These are phyloP conservation scores for Porites australiensis DNA, from an alignment of 64 coral and sea anemone species.

Conservation along the genomic window DNA sequence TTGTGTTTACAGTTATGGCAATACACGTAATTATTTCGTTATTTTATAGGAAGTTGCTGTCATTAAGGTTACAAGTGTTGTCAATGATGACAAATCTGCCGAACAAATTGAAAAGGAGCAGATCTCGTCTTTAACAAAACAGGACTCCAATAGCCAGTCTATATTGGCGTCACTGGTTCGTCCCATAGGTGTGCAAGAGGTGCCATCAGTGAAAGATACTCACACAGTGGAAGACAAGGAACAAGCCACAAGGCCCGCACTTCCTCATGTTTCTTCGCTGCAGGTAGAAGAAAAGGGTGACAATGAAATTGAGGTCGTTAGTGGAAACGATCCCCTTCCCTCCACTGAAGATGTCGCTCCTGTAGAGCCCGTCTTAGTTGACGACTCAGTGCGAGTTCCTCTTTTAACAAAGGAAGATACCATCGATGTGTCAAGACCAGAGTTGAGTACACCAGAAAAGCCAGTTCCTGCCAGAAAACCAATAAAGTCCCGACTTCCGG, in stretches of 20 bases:
- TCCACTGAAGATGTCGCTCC: background rate
- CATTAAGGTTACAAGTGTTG: background rate
- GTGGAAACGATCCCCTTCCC: background rate
- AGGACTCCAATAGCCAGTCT: constrained; percentile 55
- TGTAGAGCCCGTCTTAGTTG: background rate
- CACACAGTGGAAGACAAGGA: background rate
- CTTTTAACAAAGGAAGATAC: background rate
- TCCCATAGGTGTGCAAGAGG: background rate
- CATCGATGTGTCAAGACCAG: background rate
- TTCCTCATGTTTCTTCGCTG: background rate
- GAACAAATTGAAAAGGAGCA: constrained; percentile 17
- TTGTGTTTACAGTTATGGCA: too few species aligned
- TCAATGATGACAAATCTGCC: background rate
- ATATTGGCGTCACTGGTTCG: constrained; percentile 32
- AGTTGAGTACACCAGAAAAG: background rate
- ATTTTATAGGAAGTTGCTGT: constrained; percentile 15
- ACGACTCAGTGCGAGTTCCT: background rate
- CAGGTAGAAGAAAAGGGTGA: background rate
- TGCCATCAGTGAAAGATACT: background rate
- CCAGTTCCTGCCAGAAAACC: background rate
- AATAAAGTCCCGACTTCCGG: background rate
- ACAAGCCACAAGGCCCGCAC: background rate
- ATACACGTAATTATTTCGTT: background rate
- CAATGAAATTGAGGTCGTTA: background rate
- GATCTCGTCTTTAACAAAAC: constrained; percentile 22